These are phyloP conservation scores for Thalassophryne amazonica DNA, from an alignment of 2,797 vertebrate species.

Conservation along the genomic window DNA sequence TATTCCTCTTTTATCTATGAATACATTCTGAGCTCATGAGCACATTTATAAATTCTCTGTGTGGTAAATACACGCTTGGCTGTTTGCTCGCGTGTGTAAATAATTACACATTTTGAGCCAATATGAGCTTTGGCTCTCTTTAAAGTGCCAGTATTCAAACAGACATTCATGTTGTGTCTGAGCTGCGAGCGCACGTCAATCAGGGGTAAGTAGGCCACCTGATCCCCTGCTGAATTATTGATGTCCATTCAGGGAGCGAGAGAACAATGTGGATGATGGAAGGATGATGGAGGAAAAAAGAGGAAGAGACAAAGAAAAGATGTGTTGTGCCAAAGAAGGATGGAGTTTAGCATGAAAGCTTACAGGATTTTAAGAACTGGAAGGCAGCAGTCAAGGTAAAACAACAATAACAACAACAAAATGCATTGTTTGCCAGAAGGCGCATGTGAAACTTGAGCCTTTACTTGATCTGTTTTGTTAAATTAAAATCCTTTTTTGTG, in stretches of 20 bases:
- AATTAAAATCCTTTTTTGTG: no score
- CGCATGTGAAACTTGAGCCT: no score
- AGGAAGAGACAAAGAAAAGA: neutral
- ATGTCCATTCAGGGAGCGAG: constrained; percentile 31
- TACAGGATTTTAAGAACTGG: neutral
- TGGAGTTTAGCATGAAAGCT: neutral
- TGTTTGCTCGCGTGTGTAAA: neutral
- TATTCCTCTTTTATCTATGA: constrained; percentile 7
- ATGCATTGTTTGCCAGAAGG: no score
- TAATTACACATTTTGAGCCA: neutral
- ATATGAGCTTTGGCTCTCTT: no score
- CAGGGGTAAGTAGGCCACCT: constrained; percentile 49
- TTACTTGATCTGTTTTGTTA: no score
- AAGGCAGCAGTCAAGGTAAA: neutral
- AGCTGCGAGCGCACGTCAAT: constrained; percentile 11
- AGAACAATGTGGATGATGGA: constrained; percentile 8
- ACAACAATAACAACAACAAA: neutral
- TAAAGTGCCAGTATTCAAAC: no score
- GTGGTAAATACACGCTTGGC: neutral
- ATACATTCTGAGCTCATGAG: neutral
- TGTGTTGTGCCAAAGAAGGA: neutral
- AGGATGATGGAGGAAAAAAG: neutral
- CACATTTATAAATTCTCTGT: no score
- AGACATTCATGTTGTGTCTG: neutral
- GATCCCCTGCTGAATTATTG: constrained; percentile 57